Percentiles rank a stretch among this genome's conserved stretches.
Evolutionary conservation across 2,797 vertebrate genomes (phyloP).

Genomic region (Pseudochirops cupreus): DNA sequence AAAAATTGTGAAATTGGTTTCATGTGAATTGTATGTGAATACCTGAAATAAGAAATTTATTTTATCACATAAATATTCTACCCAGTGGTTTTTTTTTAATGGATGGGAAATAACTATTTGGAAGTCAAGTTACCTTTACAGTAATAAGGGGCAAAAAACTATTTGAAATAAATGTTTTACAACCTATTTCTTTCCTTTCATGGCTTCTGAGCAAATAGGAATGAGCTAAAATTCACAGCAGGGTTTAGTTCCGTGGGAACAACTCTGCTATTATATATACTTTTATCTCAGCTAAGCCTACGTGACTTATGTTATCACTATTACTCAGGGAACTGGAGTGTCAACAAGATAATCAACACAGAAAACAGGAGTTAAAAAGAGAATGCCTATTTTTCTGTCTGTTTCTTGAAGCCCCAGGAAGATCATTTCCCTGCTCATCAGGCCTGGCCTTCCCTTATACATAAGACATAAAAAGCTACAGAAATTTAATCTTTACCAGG

Average conservation of each 20-base stretch:
- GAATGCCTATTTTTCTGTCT: constrained; percentile 9
- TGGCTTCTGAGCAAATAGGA: constrained; percentile 51
- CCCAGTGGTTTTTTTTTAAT: constrained; percentile 31
- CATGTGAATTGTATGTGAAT: background rate
- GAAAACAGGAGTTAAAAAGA: constrained; percentile 41
- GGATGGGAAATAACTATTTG: constrained; percentile 55
- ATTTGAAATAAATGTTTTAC: constrained; percentile 64
- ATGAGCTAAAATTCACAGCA: constrained; percentile 2
- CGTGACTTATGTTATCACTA: constrained; percentile 24
- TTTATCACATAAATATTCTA: constrained; percentile 33
- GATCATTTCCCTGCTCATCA: constrained; percentile 42
- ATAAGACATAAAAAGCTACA: constrained; percentile 42
- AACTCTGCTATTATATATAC: background rate
- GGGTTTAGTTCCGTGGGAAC: constrained; percentile 32
- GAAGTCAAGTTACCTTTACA: constrained; percentile 64
- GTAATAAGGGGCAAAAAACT: constrained; percentile 64
- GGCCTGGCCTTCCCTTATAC: background rate
- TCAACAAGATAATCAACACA: constrained; percentile 69
- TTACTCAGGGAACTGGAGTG: constrained; percentile 65
- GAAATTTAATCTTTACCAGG: constrained; percentile 43
- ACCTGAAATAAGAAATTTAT: constrained; percentile 27
- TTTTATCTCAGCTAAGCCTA: constrained; percentile 51
- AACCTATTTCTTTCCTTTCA: constrained; percentile 37
- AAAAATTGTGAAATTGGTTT: constrained; percentile 15
- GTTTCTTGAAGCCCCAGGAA: constrained; percentile 53